Conservation (phyloP, 2,888 invertebrate species). For the Lepidochitona cinerea region DNA sequence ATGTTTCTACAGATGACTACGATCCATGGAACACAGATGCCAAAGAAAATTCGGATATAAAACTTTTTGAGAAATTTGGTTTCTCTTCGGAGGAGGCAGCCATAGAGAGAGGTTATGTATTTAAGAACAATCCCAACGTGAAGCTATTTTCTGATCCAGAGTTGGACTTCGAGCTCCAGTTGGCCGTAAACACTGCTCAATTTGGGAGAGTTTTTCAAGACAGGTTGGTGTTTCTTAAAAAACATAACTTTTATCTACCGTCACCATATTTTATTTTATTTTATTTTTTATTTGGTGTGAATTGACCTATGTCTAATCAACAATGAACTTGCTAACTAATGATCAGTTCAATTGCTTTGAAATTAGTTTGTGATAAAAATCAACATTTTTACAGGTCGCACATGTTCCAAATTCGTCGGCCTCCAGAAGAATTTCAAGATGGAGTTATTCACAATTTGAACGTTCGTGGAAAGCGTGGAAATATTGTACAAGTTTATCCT, state of each 20-base stretch:
- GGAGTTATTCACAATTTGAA: constrained; percentile 65
- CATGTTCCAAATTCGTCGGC: constrained; percentile 59
- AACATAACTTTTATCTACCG: no score
- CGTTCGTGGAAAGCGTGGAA: constrained; percentile 70
- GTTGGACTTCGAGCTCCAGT: constrained; percentile 48
- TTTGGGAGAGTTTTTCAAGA: constrained; percentile 69
- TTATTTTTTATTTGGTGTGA: no score
- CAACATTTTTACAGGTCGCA: constrained; percentile 63
- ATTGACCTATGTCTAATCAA: neutral
- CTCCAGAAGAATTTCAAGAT: constrained; percentile 42
- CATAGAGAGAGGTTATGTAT: constrained; percentile 58
- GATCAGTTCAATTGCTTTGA: no score
- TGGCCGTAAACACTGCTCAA: constrained; percentile 70
- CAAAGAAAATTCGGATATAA: constrained; percentile 34
- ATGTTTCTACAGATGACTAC: constrained; percentile 69
- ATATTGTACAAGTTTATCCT: constrained; percentile 71
- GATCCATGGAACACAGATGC: constrained; percentile 61
- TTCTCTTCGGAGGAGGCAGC: constrained; percentile 47
- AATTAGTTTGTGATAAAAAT: no score
- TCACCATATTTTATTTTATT: no score
- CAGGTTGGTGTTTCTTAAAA: no score
- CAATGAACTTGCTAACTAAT: no score
- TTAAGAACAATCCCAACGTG: constrained; percentile 65
- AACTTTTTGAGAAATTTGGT: constrained; percentile 42
- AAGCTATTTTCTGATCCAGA: constrained; percentile 59